Base-by-base conservation (phyloP, 2,797 vertebrate genomes). In the Buceros bicornis region DNA sequence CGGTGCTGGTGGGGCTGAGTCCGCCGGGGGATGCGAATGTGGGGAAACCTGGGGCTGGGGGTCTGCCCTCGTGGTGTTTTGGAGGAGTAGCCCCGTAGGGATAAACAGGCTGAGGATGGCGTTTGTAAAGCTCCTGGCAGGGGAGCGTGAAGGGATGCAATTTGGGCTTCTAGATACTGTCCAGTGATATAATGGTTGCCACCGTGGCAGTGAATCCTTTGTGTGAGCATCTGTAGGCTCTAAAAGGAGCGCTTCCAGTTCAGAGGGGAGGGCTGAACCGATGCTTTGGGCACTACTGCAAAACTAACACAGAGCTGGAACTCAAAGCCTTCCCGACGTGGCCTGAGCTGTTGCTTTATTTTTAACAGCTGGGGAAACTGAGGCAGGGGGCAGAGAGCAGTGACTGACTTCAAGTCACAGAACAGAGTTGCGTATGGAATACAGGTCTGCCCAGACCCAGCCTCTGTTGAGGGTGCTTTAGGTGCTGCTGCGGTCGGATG, bases 111-210 rank as follows among this genome's bases (percentile, higher is more conserved):
- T 48, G 48, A 24, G 22, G 40, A 11, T 16, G 62, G n/a, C 29
- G 54, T 13, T 15, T n/a, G 43, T n/a, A 28, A 25, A 58, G 25
- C 47, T 80, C 5, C 71, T 28, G 74, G 65, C 48, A 13, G 40
- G 40, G 64, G 47, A 78, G 65, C 48, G 12, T 0, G 0, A 12
- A 16, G 35, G 17, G 35, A 2, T 1, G 3, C 4, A 20, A 8
- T 16, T 24, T 6, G 29, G 25, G 6, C 14, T 72, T 29, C 16
- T 40, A 24, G 82, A 50, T 26, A 1, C 5, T 21, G 2, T 31
- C 22, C 4, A 13, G 56, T 3, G 29, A 11, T n/a, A 7, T 1
- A 29, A 3, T 1, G 21, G 47, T 10, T 3, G 48, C 26, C 58
- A 0, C 14, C 2, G 70, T 10, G 65, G 16, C 53, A 29, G 66